Evolutionary conservation across 1,140 invertebrate species (phyloP).

Genomic region (Papilio machaon): DNA sequence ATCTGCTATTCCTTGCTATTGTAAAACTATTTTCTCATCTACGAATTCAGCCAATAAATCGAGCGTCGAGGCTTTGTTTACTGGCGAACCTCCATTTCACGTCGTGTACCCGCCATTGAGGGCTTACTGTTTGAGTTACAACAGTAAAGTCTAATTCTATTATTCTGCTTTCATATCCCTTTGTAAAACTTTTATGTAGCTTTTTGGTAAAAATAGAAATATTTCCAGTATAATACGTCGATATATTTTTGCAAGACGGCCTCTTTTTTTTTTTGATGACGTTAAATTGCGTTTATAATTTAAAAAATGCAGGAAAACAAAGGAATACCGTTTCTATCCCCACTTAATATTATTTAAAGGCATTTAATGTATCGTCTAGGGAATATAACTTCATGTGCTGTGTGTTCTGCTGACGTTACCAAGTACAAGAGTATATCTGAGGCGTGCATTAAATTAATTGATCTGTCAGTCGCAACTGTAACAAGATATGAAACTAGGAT

Average conservation of each 20-base stretch:
- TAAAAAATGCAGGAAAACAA: too few relatives aligned
- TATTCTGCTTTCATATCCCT: conserved; percentile 6
- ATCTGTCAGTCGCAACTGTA: neutral
- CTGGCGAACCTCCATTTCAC: conserved; percentile 19
- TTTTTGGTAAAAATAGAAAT: neutral
- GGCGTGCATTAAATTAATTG: neutral
- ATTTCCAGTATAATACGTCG: neutral
- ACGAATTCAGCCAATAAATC: conserved; percentile 17
- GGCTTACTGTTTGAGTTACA: conserved; percentile 17
- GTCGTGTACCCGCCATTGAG: conserved; percentile 16
- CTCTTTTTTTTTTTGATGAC: neutral
- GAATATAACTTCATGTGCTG: neutral
- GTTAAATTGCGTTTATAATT: too few relatives aligned
- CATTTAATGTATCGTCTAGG: neutral
- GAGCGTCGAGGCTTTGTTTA: conserved; percentile 15
- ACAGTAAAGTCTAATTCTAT: conserved; percentile 1
- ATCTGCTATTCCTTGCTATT: conserved; percentile 1
- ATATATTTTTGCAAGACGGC: neutral
- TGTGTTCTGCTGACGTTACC: neutral
- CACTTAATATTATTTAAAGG: neutral
- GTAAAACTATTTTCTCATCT: conserved; percentile 20
- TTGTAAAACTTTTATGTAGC: conserved; percentile 7
- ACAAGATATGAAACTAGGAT: neutral
- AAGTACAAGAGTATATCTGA: neutral
- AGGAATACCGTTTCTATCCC: neutral